Evolutionary conservation across 37 sponge, comb jelly and placozoan genomes (phyloP), one percentile per base, ranked within the genome.

Genomic region (Crambe crambe): DNA sequence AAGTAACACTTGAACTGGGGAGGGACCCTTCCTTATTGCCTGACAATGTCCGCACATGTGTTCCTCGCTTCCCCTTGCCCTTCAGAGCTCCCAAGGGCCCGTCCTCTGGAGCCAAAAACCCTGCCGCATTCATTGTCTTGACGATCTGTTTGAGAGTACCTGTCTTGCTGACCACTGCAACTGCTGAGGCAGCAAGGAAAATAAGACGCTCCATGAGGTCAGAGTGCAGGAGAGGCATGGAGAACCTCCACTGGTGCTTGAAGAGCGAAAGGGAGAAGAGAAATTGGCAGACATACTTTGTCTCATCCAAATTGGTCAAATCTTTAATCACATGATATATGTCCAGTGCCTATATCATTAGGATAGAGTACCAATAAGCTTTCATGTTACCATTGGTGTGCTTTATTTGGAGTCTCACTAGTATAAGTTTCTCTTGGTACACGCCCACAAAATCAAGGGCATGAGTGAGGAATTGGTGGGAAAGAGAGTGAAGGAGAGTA

Each of bases 381-480:
- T n/a, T n/a, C n/a, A n/a, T n/a, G n/a, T n/a, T n/a, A n/a, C n/a
- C n/a, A n/a, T n/a, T n/a, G n/a, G n/a, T n/a, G n/a, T n/a, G n/a
- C n/a, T n/a, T n/a, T n/a, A n/a, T n/a, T n/a, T n/a, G n/a, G n/a
- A n/a, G n/a, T n/a, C 70, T 64, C 20, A 88, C 89, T 63, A 71
- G 36, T 3, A 56, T 42, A 20, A 89, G 58, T 21, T 58, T 73
- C 32, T 73, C 80, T 27, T 47, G 60, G 51, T 90, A 66, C 29
- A 85, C 77, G 5, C 86, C 90, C 10, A 74, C 56, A 70, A 91
- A 91, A 79, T 86, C 79, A 18, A 86, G 38, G 15, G 83, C 87
- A 69, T 36, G 62, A 31, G 63, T 26, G 17, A 82, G 40, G 21
- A 62, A 85, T 3, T 72, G 66, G 58, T 91, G 82, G 21, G 76